These are phyloP conservation scores for Neria commutata DNA, from an alignment of 2,888 invertebrate genomes.

Conservation along the genomic window DNA sequence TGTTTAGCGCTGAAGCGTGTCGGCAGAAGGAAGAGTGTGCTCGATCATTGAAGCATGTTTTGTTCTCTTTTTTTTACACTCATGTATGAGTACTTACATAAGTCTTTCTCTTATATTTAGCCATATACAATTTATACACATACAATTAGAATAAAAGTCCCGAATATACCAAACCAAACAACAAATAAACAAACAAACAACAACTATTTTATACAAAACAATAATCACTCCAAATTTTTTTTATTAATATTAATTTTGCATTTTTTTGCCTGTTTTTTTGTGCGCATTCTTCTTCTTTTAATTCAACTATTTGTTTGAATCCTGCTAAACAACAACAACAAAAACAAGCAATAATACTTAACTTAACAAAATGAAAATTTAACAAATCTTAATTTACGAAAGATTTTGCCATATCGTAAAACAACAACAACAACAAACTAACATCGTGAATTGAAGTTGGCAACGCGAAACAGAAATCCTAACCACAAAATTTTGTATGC, in stretches of 20 bases:
- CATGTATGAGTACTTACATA: no score
- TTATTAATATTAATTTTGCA: conserved; percentile 29
- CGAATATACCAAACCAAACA: neutral
- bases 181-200: neutral
- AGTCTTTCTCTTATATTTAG: no score
- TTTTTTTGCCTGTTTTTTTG: conserved; percentile 54
- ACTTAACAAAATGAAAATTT: neutral
- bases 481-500: neutral
- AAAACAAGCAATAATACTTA: neutral
- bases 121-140: no score
- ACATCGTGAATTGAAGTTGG: no score
- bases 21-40: no score
- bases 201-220: neutral
- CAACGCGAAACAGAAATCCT: no score
- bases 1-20: no score
- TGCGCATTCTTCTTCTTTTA: conserved; percentile 39
- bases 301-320: conserved; percentile 2
- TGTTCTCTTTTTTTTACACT: no score
- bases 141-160: no score
- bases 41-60: no score
- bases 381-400: neutral
- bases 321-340: neutral
- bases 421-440: neutral
- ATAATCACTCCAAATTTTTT: conserved; percentile 8
- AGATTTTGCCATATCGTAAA: neutral